Percentiles rank a stretch among this genome's conserved stretches.
Evolutionary conservation across 2,797 vertebrate genomes (phyloP).

Genomic region (Hoplostethus atlanticus): DNA sequence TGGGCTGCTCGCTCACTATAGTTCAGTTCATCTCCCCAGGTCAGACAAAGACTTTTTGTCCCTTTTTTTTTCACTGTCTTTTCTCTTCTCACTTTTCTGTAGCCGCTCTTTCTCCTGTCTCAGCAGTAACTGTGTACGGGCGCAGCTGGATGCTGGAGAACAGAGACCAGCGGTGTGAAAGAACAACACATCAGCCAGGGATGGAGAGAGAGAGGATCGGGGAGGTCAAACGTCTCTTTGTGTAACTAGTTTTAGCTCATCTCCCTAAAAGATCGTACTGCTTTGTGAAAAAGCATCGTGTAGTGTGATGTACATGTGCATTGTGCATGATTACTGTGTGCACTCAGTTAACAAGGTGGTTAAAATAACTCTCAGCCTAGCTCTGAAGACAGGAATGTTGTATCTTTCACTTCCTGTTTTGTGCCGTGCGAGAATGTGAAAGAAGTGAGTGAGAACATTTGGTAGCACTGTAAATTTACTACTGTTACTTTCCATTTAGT

Average conservation of each 20-base stretch:
- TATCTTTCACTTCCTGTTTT: background rate
- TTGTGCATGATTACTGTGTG: too few species aligned
- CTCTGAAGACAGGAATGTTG: background rate
- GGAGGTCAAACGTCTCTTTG: background rate
- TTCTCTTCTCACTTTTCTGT: background rate
- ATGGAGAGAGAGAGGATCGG: background rate
- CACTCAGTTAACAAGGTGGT: too few species aligned
- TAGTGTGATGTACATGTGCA: background rate
- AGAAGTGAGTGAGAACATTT: background rate
- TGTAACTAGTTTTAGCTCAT: background rate
- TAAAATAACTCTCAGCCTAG: too few species aligned
- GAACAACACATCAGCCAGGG: conserved; percentile 3
- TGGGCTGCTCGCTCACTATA: background rate
- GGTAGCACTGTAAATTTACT: background rate
- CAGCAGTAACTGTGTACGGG: conserved; percentile 33
- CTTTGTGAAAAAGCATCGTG: background rate
- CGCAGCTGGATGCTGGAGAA: conserved; percentile 27
- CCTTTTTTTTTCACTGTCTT: background rate
- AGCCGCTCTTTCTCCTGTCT: background rate
- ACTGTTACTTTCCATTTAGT: background rate
- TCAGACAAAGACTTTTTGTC: background rate
- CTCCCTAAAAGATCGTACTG: background rate
- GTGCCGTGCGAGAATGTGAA: background rate
- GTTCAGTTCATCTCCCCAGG: background rate
- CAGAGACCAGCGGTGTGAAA: conserved; percentile 4